phyloP scores from a whole-genome alignment of 2,888 invertebrate species.

The Drosophila suboccidentalis region DNA sequence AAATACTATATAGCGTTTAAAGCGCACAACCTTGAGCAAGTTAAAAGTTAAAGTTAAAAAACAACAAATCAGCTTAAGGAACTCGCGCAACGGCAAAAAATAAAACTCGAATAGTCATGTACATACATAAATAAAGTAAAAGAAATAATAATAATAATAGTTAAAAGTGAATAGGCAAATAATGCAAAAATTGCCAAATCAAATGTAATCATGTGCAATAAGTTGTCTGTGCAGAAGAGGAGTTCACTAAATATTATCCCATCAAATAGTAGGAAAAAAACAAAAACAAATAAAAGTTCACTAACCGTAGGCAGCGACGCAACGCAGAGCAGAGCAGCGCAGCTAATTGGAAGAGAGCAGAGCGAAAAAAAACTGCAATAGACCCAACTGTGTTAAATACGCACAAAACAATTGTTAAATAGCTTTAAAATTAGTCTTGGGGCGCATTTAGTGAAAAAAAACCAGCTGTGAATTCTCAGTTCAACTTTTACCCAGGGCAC shows the following conservation, averaged over 20 bases:
- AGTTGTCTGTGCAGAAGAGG: slow-evolving; percentile 43
- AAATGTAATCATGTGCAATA: slow-evolving; percentile 58
- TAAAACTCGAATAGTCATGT: slow-evolving; percentile 24
- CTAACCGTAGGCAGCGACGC: slow-evolving; percentile 60
- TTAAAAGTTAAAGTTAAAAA: slow-evolving; percentile 55
- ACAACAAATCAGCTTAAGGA: slow-evolving; percentile 55
- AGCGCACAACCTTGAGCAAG: slow-evolving; percentile 72
- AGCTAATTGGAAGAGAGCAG: slow-evolving; percentile 31
- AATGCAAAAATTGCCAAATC: slow-evolving; percentile 41
- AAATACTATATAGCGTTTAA: slow-evolving; percentile 57
- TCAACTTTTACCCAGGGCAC: slow-evolving; percentile 69
- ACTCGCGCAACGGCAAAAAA: slow-evolving; percentile 33
- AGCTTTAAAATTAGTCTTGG: slow-evolving; percentile 20
- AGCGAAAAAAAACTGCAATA: slow-evolving; percentile 25
- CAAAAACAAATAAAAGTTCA: slow-evolving; percentile 48
- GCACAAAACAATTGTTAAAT: slow-evolving; percentile 25
- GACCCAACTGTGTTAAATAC: slow-evolving; percentile 36
- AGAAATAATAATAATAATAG: slow-evolving; percentile 20
- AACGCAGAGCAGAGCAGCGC: slow-evolving; percentile 8
- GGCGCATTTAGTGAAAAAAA: slow-evolving; percentile 42
- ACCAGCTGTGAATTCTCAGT: slow-evolving; percentile 50
- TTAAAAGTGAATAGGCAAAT: slow-evolving; percentile 12
- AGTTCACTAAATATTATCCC: slow-evolving; percentile 34
- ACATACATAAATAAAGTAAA: slow-evolving; percentile 5
- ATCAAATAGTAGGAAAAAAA: slow-evolving; percentile 25